Conservation (phyloP, 2,113 vertebrate species). For the Psilopogon haemacephalus region DNA sequence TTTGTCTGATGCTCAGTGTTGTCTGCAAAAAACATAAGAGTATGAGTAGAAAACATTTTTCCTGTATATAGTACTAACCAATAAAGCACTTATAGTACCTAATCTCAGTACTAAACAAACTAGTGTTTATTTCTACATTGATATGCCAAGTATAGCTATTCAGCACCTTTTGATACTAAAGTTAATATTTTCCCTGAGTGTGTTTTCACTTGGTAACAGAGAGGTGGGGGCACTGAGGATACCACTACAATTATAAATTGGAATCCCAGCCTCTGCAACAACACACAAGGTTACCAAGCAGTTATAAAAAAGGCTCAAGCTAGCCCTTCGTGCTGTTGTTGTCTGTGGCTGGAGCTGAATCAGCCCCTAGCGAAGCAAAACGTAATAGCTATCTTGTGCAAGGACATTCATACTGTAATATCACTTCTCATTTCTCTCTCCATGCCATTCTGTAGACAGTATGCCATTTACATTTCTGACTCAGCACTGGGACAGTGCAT, state of each 20-base stretch:
- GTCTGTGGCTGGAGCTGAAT: not conserved
- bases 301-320: not conserved
- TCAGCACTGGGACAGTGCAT: not conserved
- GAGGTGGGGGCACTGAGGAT: not conserved
- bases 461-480: not conserved
- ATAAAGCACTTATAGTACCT: not conserved
- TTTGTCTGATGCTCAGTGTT: conserved; percentile 39
- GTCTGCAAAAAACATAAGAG: conserved; percentile 10
- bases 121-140: not conserved
- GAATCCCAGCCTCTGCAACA: not conserved
- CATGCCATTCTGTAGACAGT: not conserved
- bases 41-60: not conserved
- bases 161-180: not conserved
- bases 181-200: not conserved
- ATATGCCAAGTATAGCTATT: not conserved
- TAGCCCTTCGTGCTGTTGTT: not conserved
- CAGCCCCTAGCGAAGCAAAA: not conserved
- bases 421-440: not conserved
- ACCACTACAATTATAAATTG: not conserved
- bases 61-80: not conserved
- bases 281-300: not conserved
- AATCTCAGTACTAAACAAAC: not conserved
- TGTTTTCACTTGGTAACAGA: not conserved
- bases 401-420: not conserved
- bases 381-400: not conserved